phyloP scores from a whole-genome alignment of 2,888 invertebrate species.

The Nomada fucata region DNA sequence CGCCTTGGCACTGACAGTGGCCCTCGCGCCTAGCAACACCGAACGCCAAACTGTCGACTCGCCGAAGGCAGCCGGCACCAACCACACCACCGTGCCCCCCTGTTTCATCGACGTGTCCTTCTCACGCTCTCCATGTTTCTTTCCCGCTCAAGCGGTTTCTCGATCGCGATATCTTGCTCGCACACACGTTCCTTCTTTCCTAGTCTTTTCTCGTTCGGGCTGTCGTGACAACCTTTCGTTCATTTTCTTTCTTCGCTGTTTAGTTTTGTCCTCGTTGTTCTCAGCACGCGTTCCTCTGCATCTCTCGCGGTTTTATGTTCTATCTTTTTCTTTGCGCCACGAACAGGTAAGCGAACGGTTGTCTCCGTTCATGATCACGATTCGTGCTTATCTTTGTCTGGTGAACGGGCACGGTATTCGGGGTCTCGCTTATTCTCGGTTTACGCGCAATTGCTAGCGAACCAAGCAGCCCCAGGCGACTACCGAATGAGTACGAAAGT shows the following conservation, averaged over 20 bases:
- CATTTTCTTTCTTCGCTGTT: conserved; percentile 41
- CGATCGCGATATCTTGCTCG: conserved; percentile 24
- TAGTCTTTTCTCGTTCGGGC: conserved; percentile 22
- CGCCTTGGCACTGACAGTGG: conserved; percentile 83
- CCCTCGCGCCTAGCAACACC: conserved; percentile 83
- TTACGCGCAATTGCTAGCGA: conserved; percentile 46
- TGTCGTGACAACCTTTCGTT: conserved; percentile 14
- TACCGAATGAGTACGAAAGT: conserved; percentile 44
- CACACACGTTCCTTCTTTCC: conserved; percentile 13
- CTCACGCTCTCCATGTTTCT: conserved; percentile 42
- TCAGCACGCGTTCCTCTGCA: not conserved
- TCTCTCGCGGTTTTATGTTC: not conserved
- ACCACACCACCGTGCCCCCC: conserved; percentile 58
- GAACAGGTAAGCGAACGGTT: conserved; percentile 18
- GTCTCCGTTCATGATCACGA: conserved; percentile 31
- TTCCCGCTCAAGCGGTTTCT: conserved; percentile 17
- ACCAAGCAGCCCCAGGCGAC: conserved; percentile 37
- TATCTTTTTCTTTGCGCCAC: not conserved
- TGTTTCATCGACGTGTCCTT: conserved; percentile 47
- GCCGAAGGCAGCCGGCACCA: conserved; percentile 70
- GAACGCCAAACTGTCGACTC: conserved; percentile 77
- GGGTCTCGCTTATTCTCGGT: conserved; percentile 31
- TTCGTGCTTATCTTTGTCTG: conserved; percentile 23
- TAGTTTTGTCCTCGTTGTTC: conserved; percentile 32
- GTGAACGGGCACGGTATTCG: not conserved